phyloP scores from a whole-genome alignment of 2,113 vertebrate genomes.

The Chaetops frenatus region DNA sequence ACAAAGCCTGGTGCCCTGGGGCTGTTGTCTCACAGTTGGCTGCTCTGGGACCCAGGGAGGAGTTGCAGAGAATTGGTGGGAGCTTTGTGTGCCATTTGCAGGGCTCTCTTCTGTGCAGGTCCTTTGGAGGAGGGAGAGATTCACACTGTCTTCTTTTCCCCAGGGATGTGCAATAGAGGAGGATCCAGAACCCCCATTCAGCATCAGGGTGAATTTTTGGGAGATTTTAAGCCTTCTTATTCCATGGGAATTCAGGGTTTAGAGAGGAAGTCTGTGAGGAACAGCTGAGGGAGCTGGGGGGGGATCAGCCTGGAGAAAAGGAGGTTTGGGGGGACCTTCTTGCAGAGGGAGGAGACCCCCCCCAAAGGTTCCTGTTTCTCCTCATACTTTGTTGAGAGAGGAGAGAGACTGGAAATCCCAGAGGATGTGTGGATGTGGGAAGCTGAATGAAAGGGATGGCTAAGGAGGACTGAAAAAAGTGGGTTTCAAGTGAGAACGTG shows the following conservation, averaged over 20 bases:
- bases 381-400: not conserved
- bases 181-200: not conserved
- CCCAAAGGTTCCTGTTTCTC: not conserved
- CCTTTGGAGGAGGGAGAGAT: not conserved
- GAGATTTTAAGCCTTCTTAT: not conserved
- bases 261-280: not conserved
- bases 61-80: not conserved
- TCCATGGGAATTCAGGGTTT: not conserved
- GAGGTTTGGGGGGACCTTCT: not conserved
- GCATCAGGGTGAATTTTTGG: not conserved
- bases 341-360: not conserved
- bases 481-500: not conserved
- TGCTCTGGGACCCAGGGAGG: not conserved
- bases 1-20: not conserved
- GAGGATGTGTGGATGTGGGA: not conserved
- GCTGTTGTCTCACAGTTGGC: not conserved
- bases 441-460: not conserved
- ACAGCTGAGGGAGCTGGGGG: not conserved
- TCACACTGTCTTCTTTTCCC: not conserved
- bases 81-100: not conserved
- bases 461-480: not conserved
- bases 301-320: not conserved
- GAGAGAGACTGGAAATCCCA: not conserved
- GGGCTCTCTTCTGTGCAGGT: not conserved
- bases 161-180: not conserved